Evolutionary conservation across 35 echinoderm and acorn worm species (phyloP).

Genomic region (Heliocidaris tuberculata): DNA sequence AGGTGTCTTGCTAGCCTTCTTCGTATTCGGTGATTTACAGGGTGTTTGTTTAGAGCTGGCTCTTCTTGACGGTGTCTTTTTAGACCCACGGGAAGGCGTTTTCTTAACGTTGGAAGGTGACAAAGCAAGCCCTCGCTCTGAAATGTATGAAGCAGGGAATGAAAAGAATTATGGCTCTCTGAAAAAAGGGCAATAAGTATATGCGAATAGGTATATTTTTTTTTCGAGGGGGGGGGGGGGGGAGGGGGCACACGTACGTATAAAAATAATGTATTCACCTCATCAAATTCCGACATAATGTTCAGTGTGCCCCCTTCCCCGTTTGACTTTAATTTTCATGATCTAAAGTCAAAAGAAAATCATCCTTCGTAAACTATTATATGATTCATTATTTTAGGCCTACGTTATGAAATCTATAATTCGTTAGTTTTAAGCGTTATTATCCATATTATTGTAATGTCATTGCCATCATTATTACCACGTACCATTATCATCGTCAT

Average conservation of each 20-base stretch:
- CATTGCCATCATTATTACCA: not conserved
- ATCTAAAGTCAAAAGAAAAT: too few relatives aligned
- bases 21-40: not conserved
- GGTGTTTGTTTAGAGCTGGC: not conserved
- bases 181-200: too few relatives aligned
- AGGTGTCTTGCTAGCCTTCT: slow-evolving; percentile 20
- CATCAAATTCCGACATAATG: too few relatives aligned
- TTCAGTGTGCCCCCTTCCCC: too few relatives aligned
- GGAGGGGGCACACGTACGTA: too few relatives aligned
- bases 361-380: too few relatives aligned
- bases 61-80: not conserved
- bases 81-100: not conserved
- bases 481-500: not conserved
- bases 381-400: too few relatives aligned
- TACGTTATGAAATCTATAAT: too few relatives aligned
- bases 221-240: not conserved
- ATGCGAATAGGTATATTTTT: not conserved
- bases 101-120: slow-evolving; percentile 14
- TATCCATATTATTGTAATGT: too few relatives aligned
- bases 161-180: not conserved
- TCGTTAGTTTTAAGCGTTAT: too few relatives aligned
- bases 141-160: not conserved
- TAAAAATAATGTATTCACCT: too few relatives aligned
- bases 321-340: too few relatives aligned
- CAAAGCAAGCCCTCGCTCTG: not conserved